Base-by-base conservation (phyloP, 1,140 invertebrate species). In the Drosophila rufa region DNA sequence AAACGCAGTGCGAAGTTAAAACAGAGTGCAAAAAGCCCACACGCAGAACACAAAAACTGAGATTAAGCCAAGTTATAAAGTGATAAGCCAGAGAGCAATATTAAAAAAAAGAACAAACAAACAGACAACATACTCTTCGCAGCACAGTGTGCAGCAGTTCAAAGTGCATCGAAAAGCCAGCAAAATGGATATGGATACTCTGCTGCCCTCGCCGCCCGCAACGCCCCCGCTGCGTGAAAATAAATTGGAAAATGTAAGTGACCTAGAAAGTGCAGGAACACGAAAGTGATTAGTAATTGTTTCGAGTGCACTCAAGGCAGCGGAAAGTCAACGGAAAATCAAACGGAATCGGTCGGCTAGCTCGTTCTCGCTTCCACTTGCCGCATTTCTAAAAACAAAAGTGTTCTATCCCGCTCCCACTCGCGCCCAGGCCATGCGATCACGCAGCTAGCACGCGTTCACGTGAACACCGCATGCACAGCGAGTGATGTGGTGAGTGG, bases 121-220 rank as follows among this genome's bases (percentile, higher is more conserved):
- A 66, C 25, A 82, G 27, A 68, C 45, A 8, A 68, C 25, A 86
- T 50, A 82, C 48, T 48, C 48, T 42, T 56, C 33, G 57, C 38
- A 56, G 45, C 17, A 19, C 33, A 71, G 53, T 76, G 71, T 69
- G 46, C 25, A 79, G 38, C n/a, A 68, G 64, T 76, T 69, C 51
- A 65, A 80, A 80, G 78, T 80, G 51, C 45, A 77, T 22, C 50
- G n/a, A 61, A 57, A 55, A 42, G 50, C 36, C 47, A 56, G 55
- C 25, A 82, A 57, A 71, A 87, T 87, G 82, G 82, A 92, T 79
- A 92, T 94, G 91, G 93, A 94, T 90, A 93, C 93, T 12, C 90
- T 94, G 57, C 77, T 94, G 64, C 93, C 94, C 55, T 95, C 94
- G 60, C 95, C 95, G 60, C 95, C 95, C 51, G 94, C 94, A 68